Base-by-base conservation (phyloP, 2,113 vertebrate species). In the Hypomesus transpacificus region DNA sequence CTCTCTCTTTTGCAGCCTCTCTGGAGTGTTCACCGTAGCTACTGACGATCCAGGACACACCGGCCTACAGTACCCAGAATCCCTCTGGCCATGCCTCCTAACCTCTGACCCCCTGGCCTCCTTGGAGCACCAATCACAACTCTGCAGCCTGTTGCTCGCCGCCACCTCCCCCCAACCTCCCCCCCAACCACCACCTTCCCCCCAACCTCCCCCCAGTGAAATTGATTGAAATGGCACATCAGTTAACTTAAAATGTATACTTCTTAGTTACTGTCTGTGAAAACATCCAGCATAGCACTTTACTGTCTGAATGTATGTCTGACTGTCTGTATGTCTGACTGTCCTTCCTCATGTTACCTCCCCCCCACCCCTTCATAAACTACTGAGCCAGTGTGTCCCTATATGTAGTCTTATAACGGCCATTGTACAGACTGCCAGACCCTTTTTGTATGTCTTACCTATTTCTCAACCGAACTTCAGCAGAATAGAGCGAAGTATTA, bases 21-120 rank as follows among this genome's bases (percentile, higher is more conserved):
- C 83, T 92, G 89, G 92, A 93, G 87, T 92, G 90, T 77, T 93
- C 91, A 22, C 90, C 91, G 0, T 92, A 92, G 81, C 68, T 67
- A 65, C 66, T 31, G 26, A 24, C 16, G 22, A 28, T 39, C 68
- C 75, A 54, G 76, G 69, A 73, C 69, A 26, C 14, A 39, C 53
- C 75, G 58, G 76, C 68, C 67, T 64, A 22, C 71, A 62, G 73
- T 71, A 75, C 39, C 13, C 11, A 18, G 65, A 53, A 8, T 31
- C 46, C 58, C 58, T 53, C 64, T 7, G 8, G 34, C 51, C 17
- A 4, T 18, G 7, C 68, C 68, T 16, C 21, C 61, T 46, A 46
- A 64, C 56, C 51, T 21, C 11, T 17, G 24, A 68, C 21, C 34
- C 51, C 26, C 18, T 24, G 63, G 46, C 63, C 63, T 50, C 63